Evolutionary conservation across 2,888 invertebrate genomes (phyloP).

Genomic region (Hirtodrosophila confusa): DNA sequence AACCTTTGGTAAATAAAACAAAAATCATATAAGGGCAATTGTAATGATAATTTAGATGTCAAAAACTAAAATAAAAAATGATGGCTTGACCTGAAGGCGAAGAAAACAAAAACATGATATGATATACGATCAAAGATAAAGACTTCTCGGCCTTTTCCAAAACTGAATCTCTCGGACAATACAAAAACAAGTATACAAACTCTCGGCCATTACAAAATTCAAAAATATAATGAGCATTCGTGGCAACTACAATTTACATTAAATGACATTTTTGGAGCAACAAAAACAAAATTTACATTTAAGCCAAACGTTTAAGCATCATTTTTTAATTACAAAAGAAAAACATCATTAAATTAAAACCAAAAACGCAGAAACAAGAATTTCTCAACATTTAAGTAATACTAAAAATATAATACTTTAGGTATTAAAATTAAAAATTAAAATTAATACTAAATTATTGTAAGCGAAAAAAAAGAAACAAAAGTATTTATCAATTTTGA

Average conservation of each 20-base stretch:
- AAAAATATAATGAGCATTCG: constrained; percentile 41
- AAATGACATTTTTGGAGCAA: constrained; percentile 81
- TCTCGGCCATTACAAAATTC: constrained; percentile 64
- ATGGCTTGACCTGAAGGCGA: constrained; percentile 52
- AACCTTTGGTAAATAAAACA: constrained; percentile 37
- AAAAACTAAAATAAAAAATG: constrained; percentile 43
- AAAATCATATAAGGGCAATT: constrained; percentile 20
- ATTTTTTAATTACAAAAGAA: constrained; percentile 70
- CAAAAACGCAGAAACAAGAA: constrained; percentile 38
- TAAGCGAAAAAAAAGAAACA: constrained; percentile 52
- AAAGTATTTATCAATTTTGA: constrained; percentile 51
- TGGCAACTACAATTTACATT: constrained; percentile 70
- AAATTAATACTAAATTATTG: constrained; percentile 58
- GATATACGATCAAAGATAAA: constrained; percentile 20
- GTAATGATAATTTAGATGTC: constrained; percentile 31
- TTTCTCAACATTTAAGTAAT: constrained; percentile 56
- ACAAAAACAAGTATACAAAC: constrained; percentile 46
- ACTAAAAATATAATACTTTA: constrained; percentile 71
- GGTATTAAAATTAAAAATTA: constrained; percentile 68
- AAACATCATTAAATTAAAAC: constrained; percentile 28
- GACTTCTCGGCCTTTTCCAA: constrained; percentile 64
- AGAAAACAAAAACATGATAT: constrained; percentile 36
- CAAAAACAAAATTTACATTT: constrained; percentile 54
- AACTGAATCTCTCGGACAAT: constrained; percentile 55
- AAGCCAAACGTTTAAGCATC: constrained; percentile 81